Evolutionary conservation across 2,113 vertebrate genomes (phyloP), one percentile per base, ranked within the genome.

Genomic region (Periophthalmus modestus): DNA sequence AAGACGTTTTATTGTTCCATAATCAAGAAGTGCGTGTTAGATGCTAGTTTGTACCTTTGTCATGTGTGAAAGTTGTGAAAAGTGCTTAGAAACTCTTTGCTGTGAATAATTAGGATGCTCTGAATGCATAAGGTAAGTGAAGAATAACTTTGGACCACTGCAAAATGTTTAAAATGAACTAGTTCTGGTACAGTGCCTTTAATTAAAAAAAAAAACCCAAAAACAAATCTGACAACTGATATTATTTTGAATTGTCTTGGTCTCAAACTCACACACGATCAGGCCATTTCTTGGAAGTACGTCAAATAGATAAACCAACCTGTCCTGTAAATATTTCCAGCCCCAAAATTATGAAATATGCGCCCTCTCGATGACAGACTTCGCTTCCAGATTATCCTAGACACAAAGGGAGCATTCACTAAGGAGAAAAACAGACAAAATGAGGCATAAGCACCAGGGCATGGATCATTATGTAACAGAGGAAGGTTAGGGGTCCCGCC

Each of bases 351-450:
- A 34, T 6, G 12, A 67, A 48, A 2, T 21, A 15, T 14, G 18
- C 5, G 16, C 16, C 21, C 4, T 73, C n/a, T 24, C 13, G 28
- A 0, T 62, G 0, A 57, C 54, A 75, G 66, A 23, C 0, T 33
- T 43, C 4, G 4, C 33, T 16, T 66, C 14, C 19, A 16, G 12
- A 50, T 55, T 43, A 21, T 5, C 18, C 10, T 15, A 13, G 19
- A n/a, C 15, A 69, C 39, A 79, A 69, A 75, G 43, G n/a, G 23
- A 14, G 1, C 46, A 77, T 58, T 0, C 33, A 68, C 9, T 0
- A 2, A 16, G 15, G 28, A 73, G 14, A 18, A 24, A 54, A 73
- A 67, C 24, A 52, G 13, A 21, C 33, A 24, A 33, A 61, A 19
- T 55, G 61, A 50, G 62, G 48, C 70, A 55, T 71, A 9, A 0